Percentiles rank a stretch among this genome's conserved stretches.
These are phyloP conservation scores for Tamandua tetradactyla DNA, from an alignment of 2,797 vertebrate genomes.

Conservation along the genomic window DNA sequence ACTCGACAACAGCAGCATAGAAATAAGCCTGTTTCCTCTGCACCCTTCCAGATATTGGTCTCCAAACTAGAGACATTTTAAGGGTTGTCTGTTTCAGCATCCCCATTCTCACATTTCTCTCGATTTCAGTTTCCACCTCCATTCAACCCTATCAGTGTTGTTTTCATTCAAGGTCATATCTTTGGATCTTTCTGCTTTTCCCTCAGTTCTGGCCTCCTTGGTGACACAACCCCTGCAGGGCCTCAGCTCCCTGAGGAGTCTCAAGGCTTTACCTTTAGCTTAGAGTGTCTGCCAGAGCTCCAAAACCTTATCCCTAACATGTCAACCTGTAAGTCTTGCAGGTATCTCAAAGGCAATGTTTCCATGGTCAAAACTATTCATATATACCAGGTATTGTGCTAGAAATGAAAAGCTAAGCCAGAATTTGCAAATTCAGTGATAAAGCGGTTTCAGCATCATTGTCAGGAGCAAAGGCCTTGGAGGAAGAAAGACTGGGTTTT, in stretches of 20 bases:
- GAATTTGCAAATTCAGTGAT: neutral
- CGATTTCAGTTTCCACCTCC: neutral
- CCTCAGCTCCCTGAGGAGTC: no score
- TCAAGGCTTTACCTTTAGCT: neutral
- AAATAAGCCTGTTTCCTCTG: neutral
- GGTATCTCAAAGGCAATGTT: neutral
- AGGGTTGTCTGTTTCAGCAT: neutral
- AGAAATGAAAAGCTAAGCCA: neutral
- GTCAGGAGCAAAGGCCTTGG: neutral
- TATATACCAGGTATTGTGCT: neutral
- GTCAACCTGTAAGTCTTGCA: no score
- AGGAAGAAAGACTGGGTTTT: neutral
- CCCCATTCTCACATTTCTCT: accelerated
- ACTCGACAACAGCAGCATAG: neutral
- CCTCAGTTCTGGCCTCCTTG: neutral
- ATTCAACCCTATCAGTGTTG: neutral
- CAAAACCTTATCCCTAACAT: neutral
- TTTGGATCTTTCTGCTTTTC: neutral
- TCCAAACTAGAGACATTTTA: neutral
- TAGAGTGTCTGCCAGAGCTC: neutral
- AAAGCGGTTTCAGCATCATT: neutral
- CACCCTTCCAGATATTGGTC: neutral
- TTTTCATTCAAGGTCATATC: neutral
- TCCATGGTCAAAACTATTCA: neutral
- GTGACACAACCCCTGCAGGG: neutral